A percentile compares a stretch with the other conserved stretches of the same genome.
Evolutionary conservation across 2,113 vertebrate genomes (phyloP).

Genomic region (Cynoglossus semilaevis): DNA sequence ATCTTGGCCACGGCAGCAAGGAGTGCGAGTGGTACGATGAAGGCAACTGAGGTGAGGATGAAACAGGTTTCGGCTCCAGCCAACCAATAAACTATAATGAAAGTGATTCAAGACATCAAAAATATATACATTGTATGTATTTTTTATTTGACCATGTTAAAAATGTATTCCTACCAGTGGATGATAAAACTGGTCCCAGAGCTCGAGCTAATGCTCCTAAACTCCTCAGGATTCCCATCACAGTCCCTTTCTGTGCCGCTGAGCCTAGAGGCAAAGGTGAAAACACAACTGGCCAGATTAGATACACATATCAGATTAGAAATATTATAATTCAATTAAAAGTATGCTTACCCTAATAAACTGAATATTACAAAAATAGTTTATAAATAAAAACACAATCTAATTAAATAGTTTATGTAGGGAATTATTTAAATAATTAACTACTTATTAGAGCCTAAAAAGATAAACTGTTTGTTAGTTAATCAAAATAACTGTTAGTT

Average conservation of each 20-base stretch:
- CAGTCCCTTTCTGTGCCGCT: constrained; percentile 85
- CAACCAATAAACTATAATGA: constrained; percentile 90
- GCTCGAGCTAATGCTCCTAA: constrained; percentile 90
- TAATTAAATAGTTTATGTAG: too few relatives aligned
- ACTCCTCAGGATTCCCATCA: constrained; percentile 95
- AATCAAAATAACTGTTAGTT: too few relatives aligned
- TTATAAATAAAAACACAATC: too few relatives aligned
- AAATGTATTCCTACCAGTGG: constrained; percentile 74
- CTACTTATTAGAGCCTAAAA: too few relatives aligned
- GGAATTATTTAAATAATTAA: too few relatives aligned
- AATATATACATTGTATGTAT: neutral
- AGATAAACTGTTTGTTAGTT: too few relatives aligned
- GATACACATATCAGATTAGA: too few relatives aligned
- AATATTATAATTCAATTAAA: too few relatives aligned
- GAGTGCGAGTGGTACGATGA: constrained; percentile 82
- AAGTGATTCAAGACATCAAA: neutral
- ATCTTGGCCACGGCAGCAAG: constrained; percentile 62
- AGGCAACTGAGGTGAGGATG: constrained; percentile 75
- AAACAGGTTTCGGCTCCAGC: constrained; percentile 86
- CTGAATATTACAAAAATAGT: too few relatives aligned
- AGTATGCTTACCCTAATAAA: too few relatives aligned
- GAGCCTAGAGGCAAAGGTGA: constrained; percentile 73
- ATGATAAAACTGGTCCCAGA: constrained; percentile 84
- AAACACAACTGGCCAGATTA: too few relatives aligned
- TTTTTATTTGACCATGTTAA: neutral